Evolutionary conservation across 2,113 vertebrate species (phyloP), one percentile per base, ranked within the genome.

Genomic region (Microcebus lehilahytsara): DNA sequence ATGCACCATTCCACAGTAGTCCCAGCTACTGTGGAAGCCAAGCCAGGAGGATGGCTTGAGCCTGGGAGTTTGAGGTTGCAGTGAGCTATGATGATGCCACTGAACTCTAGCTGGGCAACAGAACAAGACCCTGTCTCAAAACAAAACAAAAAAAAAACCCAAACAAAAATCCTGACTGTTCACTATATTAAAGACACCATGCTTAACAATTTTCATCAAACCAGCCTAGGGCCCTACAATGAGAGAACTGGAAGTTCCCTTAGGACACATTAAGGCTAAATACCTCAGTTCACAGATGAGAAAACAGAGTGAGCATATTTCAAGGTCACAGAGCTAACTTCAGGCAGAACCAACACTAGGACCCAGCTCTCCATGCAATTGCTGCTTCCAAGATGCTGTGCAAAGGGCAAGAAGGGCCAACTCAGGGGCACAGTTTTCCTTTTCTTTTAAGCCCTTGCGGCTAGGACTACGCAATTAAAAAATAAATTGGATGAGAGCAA

Each of bases 301-400:
- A 22, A 77, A 71, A 89, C 1, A 67, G 9, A 93, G 67, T 11
- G 66, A 67, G 49, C 3, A 85, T 58, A 89, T 46, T 89, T 91
- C 77, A 96, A 92, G 89, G 92, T 93, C 95, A 94, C 53, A 81
- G 20, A 89, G 37, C 74, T 46, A 92, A 79, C 58, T 1, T 64
- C 49, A 66, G 5, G 22, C 34, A 93, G 34, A 93, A 86, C 16
- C 56, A 79, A 37, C 37, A 40, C 58, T 42, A 78, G 72, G 8
- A 85, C 27, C 5, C 37, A 25, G 17, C 53, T 80, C 74, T 96
- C 19, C 62, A 71, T 1, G 5, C 79, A 92, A 46, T 0, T 64
- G 40, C 93, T 93, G 90, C 53, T 90, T 80, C 40, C 79, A 92
- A 83, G 69, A 96, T 46, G 40, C 46, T 93, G 49, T 37, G 46